Evolutionary conservation across 1,140 invertebrate species (phyloP), one percentile per base, ranked within the genome.

Genomic region (Drosophila littoralis): DNA sequence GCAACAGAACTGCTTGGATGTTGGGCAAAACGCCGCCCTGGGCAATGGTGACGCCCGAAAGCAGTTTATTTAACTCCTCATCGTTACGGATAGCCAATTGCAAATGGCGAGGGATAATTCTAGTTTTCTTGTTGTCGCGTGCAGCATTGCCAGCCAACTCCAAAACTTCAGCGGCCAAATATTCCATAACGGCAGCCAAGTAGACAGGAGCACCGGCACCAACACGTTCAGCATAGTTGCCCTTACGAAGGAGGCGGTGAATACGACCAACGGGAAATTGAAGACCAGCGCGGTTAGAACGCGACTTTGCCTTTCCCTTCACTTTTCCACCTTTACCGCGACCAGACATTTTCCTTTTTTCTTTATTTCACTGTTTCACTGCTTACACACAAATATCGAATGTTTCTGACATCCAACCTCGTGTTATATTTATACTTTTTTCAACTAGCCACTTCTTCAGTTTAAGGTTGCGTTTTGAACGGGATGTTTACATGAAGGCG

Each of bases 21-120:
- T 28, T 28, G 22, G 22, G 22, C 0, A 28, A 28, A 28, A 97
- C 97, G 75, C 97, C 97, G 71, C 96, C 96, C 90, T 97, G 95
- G 9, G 97, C 95, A 75, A 98, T 97, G 3, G 96, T 97, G 0
- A 97, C 96, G 54, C 96, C 95, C 46, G 95, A 94, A 12, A 98
- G 91, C 54, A 98, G 93, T 91, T 95, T 95, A 85, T 96, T 96
- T 71, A 98, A 93, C 90, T 98, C 97, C 77, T 97, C 96, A 92
- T 98, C 97, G 92, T 97, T 97, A 40, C 96, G 94, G 15, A 98
- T 96, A 7, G 97, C 97, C 51, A 98, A 91, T 69, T 97, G 94
- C 2, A 98, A 93, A 91, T 98, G 97, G 52, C 97, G 93, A 0
- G 97, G 97, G 59, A 96, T 96, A 42, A 98, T 96, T 61, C 97